A percentile compares a stretch with the other conserved stretches of the same genome.
Evolutionary conservation across 2,797 vertebrate species (phyloP).

Genomic region (Antennarius maculatus): DNA sequence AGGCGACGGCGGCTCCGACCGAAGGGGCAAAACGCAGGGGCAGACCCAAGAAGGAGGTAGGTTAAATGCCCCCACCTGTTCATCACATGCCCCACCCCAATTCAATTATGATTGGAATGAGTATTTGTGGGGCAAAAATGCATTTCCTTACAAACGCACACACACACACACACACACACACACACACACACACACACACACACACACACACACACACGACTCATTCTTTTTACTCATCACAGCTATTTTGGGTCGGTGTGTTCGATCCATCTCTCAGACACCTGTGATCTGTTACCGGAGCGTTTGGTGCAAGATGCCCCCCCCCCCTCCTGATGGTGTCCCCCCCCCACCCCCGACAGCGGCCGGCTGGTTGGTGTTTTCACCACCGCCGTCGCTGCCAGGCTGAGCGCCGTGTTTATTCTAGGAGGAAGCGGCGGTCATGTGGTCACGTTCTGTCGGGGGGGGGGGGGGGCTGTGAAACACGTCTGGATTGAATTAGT

Average conservation of each 20-base stretch:
- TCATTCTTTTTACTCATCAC: constrained; percentile 49
- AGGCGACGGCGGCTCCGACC: constrained; percentile 82
- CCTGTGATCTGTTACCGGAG: no score
- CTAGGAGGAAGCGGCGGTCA: constrained; percentile 47
- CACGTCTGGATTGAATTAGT: constrained; percentile 71
- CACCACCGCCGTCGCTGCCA: neutral
- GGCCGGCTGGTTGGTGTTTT: no score
- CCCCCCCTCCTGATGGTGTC: neutral
- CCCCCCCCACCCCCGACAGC: no score
- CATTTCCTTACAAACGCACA: constrained; percentile 36
- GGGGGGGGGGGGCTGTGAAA: constrained; percentile 49
- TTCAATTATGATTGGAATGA: constrained; percentile 63
- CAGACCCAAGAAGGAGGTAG: constrained; percentile 94
- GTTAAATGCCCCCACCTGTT: constrained; percentile 49
- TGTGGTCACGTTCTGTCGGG: constrained; percentile 65
- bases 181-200: no score
- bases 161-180: no score
- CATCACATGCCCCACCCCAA: constrained; percentile 32
- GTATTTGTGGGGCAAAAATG: constrained; percentile 44
- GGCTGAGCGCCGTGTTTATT: constrained; percentile 23
- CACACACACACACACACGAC: neutral
- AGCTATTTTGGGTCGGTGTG: constrained; percentile 37
- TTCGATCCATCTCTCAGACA: constrained; percentile 2
- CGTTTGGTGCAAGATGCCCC: no score
- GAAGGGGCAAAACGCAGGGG: constrained; percentile 90